These are phyloP conservation scores for Luperina nickerlii DNA, from an alignment of 2,888 invertebrate species.

Conservation along the genomic window DNA sequence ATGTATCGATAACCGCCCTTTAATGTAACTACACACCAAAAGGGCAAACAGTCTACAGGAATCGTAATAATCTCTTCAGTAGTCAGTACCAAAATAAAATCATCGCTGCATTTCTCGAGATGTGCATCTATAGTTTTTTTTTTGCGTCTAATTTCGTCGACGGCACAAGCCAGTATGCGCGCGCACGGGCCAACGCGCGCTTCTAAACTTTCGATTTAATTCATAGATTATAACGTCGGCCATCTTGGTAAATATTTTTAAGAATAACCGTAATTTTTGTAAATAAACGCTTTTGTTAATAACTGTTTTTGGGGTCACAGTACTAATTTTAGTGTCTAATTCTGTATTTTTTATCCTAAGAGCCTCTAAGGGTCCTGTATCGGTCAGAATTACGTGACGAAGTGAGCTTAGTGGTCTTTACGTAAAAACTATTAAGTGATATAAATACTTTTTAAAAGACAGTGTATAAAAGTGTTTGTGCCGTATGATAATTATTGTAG, in stretches of 20 bases:
- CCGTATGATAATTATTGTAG: slow-evolving; percentile 71
- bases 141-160: slow-evolving; percentile 88
- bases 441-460: slow-evolving; percentile 70
- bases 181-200: slow-evolving; percentile 82
- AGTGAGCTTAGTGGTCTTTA: slow-evolving; percentile 59
- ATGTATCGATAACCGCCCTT: slow-evolving; percentile 11
- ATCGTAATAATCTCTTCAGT: slow-evolving; percentile 68
- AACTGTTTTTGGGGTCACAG: slow-evolving; percentile 63
- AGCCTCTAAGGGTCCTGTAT: slow-evolving; percentile 68
- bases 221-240: slow-evolving; percentile 67
- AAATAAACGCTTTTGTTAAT: slow-evolving; percentile 68
- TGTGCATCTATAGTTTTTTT: slow-evolving; percentile 84
- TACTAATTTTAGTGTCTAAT: slow-evolving; percentile 68
- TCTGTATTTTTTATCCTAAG: slow-evolving; percentile 55
- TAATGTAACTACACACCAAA: slow-evolving; percentile 31
- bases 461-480: slow-evolving; percentile 74
- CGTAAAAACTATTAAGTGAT: slow-evolving; percentile 66
- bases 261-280: slow-evolving; percentile 48
- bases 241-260: slow-evolving; percentile 79
- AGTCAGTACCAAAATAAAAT: slow-evolving; percentile 82
- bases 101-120: slow-evolving; percentile 86
- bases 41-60: slow-evolving; percentile 44
- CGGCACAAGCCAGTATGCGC: slow-evolving; percentile 87
- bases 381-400: slow-evolving; percentile 62
- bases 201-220: slow-evolving; percentile 72